Evolutionary conservation across 2,113 vertebrate genomes (phyloP), one percentile per base, ranked within the genome.

Genomic region (Engraulis encrasicolus): DNA sequence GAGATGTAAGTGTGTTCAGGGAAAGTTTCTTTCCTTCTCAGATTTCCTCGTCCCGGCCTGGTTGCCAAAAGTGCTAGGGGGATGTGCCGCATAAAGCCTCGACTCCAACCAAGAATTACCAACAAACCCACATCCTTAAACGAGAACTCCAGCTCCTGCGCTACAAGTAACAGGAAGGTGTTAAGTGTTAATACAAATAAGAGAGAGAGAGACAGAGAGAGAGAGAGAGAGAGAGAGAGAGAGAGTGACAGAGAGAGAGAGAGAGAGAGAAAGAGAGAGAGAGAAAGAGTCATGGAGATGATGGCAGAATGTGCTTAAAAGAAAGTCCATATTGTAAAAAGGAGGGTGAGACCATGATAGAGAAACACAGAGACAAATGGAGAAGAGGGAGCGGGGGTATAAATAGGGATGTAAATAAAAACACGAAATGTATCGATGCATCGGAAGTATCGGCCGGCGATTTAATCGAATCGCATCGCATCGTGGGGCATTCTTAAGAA

Each of bases 51-150:
- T 50, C 79, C 52, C 18, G 78, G 81, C 36, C 71, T 74, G 50
- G 45, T 15, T 48, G 49, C 80, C 78, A 82, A 52, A n/a, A 6
- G 58, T 18, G 23, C 78, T 78, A 52, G 31, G 66, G 66, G 74
- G 86, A 80, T 37, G 54, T n/a, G n/a, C n/a, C n/a, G n/a, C n/a
- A 78, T 17, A 66, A 74, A 82, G 40, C 20, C 45, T 20, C 50
- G 80, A n/a, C 74, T 31, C 48, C 7, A 23, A 34, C 66, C 14
- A 34, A 50, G 18, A 31, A 78, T 58, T 58, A 45, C 48, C 11
- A 27, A 74, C 66, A 31, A 34, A 11, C 66, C 66, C 14, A 74
- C 31, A 17, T 12, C 12, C 27, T 34, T 74, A 74, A 74, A 74
- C 12, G 66, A 74, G 66, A 40, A 82, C 5, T 31, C 37, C 5